phyloP scores from a whole-genome alignment of 1,140 invertebrate species.

The Halictus rubicundus region DNA sequence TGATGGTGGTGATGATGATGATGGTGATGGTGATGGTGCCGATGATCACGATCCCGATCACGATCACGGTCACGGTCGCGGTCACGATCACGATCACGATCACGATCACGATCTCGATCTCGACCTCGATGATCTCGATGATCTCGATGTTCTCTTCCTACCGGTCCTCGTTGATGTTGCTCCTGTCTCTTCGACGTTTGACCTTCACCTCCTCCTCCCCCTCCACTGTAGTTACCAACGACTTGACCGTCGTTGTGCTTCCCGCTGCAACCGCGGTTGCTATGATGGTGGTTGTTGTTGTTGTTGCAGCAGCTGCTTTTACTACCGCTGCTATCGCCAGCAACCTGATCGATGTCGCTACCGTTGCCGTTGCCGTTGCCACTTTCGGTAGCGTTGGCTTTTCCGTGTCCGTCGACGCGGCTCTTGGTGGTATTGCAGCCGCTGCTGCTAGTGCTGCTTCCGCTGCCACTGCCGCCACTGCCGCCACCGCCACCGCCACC shows the following conservation, averaged over 20 bases:
- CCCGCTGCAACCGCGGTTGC: conserved; percentile 1
- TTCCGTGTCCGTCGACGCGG: conserved; percentile 26
- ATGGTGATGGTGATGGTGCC: conserved; percentile 57
- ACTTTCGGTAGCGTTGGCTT: conserved; percentile 3
- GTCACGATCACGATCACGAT: too few relatives aligned
- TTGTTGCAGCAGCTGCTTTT: conserved; percentile 13
- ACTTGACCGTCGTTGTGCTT: conserved; percentile 22
- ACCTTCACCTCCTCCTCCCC: conserved; percentile 4
- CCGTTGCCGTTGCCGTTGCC: conserved; percentile 34
- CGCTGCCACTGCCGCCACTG: too few relatives aligned
- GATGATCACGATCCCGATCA: conserved; percentile 25
- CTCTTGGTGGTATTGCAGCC: conserved; percentile 56
- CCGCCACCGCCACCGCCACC: conserved; percentile 48
- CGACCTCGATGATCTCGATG: too few relatives aligned
- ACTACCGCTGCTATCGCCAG: not conserved
- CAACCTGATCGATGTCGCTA: not conserved
- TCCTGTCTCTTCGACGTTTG: conserved; percentile 45
- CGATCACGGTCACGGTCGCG: too few relatives aligned
- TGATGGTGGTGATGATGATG: conserved; percentile 62
- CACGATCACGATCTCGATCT: too few relatives aligned
- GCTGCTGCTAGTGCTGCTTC: not conserved
- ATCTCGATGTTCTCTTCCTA: conserved; percentile 48
- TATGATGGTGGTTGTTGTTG: not conserved
- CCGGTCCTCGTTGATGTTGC: conserved; percentile 29
- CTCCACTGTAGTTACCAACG: conserved; percentile 9